These are phyloP conservation scores for Heterotilapia buettikoferi DNA, from an alignment of 2,113 vertebrate species.

Conservation along the genomic window DNA sequence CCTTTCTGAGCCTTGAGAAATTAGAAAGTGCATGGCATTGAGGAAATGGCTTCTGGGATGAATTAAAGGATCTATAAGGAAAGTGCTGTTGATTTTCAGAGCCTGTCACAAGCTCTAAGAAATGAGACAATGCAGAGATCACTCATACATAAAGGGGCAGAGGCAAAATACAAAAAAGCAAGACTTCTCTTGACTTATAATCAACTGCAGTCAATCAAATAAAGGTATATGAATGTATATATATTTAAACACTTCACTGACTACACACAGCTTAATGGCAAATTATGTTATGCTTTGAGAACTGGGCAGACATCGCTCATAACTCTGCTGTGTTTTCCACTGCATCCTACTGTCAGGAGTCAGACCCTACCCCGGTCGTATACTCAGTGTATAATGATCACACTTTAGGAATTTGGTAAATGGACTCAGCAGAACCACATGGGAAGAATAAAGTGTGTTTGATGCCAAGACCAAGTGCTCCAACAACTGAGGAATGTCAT, in stretches of 20 bases:
- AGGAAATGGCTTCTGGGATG: slow-evolving; percentile 28
- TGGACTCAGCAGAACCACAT: slow-evolving; percentile 55
- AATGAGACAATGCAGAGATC: slow-evolving; percentile 46
- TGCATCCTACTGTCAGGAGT: background rate
- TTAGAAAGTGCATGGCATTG: background rate
- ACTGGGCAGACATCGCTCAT: background rate
- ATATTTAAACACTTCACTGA: background rate
- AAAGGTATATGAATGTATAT: background rate
- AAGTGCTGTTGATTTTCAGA: slow-evolving; percentile 46
- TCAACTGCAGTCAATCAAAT: slow-evolving; percentile 33
- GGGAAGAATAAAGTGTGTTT: slow-evolving; percentile 58
- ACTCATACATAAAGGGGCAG: slow-evolving; percentile 9
- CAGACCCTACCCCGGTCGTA: background rate
- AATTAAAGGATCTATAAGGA: slow-evolving; percentile 38
- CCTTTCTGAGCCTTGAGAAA: background rate
- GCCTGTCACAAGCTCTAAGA: slow-evolving; percentile 51
- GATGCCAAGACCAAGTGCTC: slow-evolving; percentile 53
- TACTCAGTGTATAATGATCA: slow-evolving; percentile 25
- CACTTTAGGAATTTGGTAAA: slow-evolving; percentile 32
- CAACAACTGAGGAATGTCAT: slow-evolving; percentile 50
- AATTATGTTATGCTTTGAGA: background rate
- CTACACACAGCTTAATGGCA: background rate
- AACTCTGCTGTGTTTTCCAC: background rate
- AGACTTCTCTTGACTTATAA: background rate
- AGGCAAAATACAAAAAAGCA: slow-evolving; percentile 1